Evolutionary conservation across 2,113 vertebrate species (phyloP).

Genomic region (Taurulus bubalis): DNA sequence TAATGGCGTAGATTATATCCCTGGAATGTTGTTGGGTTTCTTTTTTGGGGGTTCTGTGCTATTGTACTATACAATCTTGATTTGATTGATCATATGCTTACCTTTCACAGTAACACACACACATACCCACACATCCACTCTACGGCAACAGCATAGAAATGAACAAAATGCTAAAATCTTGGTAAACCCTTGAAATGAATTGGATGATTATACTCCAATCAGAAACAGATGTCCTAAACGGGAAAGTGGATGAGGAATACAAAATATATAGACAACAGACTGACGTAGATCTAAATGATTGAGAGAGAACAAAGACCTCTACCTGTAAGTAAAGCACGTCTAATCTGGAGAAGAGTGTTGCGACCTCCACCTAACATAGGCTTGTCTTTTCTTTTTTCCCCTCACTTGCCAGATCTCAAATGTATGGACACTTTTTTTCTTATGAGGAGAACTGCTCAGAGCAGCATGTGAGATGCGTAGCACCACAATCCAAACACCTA

Average conservation of each 20-base stretch:
- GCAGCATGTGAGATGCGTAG: slow-evolving; percentile 50
- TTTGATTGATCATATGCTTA: slow-evolving; percentile 60
- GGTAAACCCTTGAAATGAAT: slow-evolving; percentile 35
- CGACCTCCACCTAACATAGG: neutral
- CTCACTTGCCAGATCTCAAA: slow-evolving; percentile 12
- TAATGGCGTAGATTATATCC: slow-evolving; percentile 51
- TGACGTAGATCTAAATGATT: neutral
- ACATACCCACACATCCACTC: slow-evolving; percentile 55
- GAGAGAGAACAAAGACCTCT: neutral
- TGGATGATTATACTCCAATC: slow-evolving; percentile 1
- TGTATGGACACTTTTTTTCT: slow-evolving; percentile 7
- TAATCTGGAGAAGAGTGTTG: neutral
- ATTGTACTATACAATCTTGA: slow-evolving; percentile 71
- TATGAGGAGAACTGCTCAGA: neutral
- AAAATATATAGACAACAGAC: slow-evolving; percentile 7
- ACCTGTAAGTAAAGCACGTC: slow-evolving; percentile 5
- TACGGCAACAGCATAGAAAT: slow-evolving; percentile 66
- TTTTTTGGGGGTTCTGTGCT: slow-evolving; percentile 28
- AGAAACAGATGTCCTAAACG: slow-evolving; percentile 23
- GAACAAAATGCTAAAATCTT: slow-evolving; percentile 44
- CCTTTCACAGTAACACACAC: slow-evolving; percentile 67
- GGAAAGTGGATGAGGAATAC: neutral
- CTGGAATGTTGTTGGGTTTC: slow-evolving; percentile 39
- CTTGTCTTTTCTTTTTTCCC: neutral
- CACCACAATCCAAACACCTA: slow-evolving; percentile 34